Evolutionary conservation across 2,113 vertebrate species (phyloP).

Genomic region (Dasyprocta punctata): DNA sequence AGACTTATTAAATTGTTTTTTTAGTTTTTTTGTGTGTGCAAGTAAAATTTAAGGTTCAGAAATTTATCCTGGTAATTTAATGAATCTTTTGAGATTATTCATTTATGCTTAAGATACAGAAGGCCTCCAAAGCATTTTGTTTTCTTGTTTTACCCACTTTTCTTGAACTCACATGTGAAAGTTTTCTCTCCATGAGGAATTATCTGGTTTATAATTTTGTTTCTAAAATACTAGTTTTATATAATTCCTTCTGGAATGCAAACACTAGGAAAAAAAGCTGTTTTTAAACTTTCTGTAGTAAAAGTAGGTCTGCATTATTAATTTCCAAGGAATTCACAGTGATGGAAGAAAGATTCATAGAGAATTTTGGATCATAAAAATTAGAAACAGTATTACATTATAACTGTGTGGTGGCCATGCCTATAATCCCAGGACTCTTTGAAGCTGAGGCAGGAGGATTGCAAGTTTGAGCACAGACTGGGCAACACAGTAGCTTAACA

Average conservation of each 20-base stretch:
- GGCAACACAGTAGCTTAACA: neutral
- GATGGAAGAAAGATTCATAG: neutral
- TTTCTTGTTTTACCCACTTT: conserved; percentile 3
- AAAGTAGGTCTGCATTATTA: conserved; percentile 8
- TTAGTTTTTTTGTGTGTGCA: neutral
- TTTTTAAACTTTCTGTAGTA: conserved; percentile 17
- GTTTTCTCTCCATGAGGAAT: neutral
- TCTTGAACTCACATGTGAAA: conserved; percentile 2
- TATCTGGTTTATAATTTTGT: conserved; percentile 49
- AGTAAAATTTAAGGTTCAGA: conserved; percentile 32
- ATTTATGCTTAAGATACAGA: neutral
- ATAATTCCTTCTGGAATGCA: conserved; percentile 34
- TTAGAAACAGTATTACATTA: neutral
- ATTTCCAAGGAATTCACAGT: neutral
- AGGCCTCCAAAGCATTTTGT: neutral
- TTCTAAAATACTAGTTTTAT: conserved; percentile 45
- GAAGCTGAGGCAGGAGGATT: neutral
- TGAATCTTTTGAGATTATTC: conserved; percentile 48
- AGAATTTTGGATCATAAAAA: conserved; percentile 45
- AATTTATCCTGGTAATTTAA: neutral
- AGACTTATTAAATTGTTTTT: neutral
- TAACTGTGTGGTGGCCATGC: neutral
- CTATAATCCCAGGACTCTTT: neutral
- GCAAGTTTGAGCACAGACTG: neutral
- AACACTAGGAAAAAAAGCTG: neutral